Conservation (phyloP, 2,797 vertebrate genomes). For the Xenentodon cancila region DNA sequence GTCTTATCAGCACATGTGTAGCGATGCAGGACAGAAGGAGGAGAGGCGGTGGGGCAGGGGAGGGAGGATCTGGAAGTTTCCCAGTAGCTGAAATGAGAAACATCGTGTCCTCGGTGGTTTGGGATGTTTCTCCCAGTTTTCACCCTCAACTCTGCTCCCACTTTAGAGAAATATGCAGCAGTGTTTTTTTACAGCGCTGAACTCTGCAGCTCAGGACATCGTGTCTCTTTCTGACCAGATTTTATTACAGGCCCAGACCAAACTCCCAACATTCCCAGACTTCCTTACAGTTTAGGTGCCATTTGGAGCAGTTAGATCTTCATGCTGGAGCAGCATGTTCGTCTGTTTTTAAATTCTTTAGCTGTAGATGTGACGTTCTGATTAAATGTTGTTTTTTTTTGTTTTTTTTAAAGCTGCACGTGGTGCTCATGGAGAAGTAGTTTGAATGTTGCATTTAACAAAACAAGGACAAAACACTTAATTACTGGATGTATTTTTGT, state of each 20-base stretch:
- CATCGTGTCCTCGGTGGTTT: conserved; percentile 42
- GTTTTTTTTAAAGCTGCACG: background rate
- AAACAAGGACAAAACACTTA: too few species aligned
- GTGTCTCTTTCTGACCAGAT: background rate
- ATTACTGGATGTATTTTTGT: too few species aligned
- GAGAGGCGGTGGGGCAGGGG: background rate
- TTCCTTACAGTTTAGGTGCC: too few species aligned
- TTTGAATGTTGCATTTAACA: too few species aligned
- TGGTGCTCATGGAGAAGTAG: too few species aligned
- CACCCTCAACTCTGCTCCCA: background rate
- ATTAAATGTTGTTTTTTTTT: background rate
- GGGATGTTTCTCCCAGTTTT: conserved; percentile 22
- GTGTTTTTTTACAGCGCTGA: conserved; percentile 8
- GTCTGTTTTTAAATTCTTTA: too few species aligned
- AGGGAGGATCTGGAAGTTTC: conserved; percentile 11
- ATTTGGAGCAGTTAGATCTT: too few species aligned
- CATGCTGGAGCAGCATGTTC: too few species aligned
- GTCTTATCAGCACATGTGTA: background rate
- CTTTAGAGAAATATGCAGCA: background rate
- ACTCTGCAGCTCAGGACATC: background rate
- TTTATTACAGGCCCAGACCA: background rate
- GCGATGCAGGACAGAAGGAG: background rate
- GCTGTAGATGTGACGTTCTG: background rate
- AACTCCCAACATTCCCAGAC: too few species aligned
- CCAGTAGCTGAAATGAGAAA: conserved; percentile 31